Conservation (phyloP, 2,113 vertebrate genomes). For the Crotalus tigris region DNA sequence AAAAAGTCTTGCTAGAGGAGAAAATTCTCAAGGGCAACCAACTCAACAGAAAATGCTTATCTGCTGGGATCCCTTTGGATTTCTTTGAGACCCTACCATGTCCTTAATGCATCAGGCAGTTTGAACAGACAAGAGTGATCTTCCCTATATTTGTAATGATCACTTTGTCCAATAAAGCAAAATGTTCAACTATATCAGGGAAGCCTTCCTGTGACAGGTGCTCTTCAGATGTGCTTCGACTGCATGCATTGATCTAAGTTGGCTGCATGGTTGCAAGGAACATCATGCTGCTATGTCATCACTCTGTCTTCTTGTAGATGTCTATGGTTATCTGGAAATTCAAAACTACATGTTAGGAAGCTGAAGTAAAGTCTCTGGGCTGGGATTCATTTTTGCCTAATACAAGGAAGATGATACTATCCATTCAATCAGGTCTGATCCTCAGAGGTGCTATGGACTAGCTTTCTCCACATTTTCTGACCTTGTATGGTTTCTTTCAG, state of each 20-base stretch:
- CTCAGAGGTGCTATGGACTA: no score
- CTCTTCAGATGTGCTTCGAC: not conserved
- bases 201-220: not conserved
- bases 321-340: not conserved
- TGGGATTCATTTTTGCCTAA: not conserved
- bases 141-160: not conserved
- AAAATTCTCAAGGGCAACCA: not conserved
- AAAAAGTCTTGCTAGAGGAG: constrained; percentile 3
- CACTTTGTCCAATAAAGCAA: no score
- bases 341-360: not conserved
- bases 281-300: not conserved
- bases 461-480: no score
- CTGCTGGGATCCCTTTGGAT: not conserved
- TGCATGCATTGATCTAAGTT: not conserved
- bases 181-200: not conserved
- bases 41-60: not conserved
- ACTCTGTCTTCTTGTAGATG: not conserved
- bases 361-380: not conserved
- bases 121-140: not conserved
- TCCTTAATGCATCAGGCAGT: not conserved
- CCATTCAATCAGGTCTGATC: no score
- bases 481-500: no score
- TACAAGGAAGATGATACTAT: not conserved
- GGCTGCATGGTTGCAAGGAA: not conserved
- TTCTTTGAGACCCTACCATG: not conserved